Base-by-base conservation (phyloP, 2,797 vertebrate genomes). In the Carcharodon carcharias region DNA sequence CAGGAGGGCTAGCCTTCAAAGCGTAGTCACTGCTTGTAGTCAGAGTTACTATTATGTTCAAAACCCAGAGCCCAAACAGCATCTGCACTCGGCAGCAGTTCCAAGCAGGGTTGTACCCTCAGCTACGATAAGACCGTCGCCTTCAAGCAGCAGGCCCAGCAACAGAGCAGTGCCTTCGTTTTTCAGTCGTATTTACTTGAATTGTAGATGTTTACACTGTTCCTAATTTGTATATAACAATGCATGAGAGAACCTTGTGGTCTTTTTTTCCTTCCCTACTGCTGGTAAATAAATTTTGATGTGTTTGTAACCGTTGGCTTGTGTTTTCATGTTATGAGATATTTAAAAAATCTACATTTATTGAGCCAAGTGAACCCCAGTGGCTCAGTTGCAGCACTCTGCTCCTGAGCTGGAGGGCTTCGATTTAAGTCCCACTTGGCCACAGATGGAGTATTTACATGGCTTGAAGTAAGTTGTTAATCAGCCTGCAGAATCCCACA, bases 211-310 rank as follows among this genome's bases (percentile, higher is more conserved):
- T 95, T 95, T 73, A 95, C 65, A 77, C 26, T 77, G 69, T 95
- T 95, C 89, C 61, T 77, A 77, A 77, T 56, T 73, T 95, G 94
- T 95, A 95, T n/a, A 95, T 95, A 95, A 56, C 94, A 54, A 71
- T 95, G 67, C 71, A 95, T 77, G 50, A 95, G 45, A 95, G 26
- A 56, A 95, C 69, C 94, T 95, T 95, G 65, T 95, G 69, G 45
- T 18, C 31, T 77, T 58, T 54, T 56, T 73, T 21, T 3, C 50
- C 65, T 71, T 11, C 69, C 67, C 45, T 23, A 56, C 58, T 73
- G 26, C 94, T 95, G 94, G 69, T 77, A 56, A 95, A 95, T 95
- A 95, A 95, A 95, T 95, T 95, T 71, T 95, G 67, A 73, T 95
- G 94, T 95, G 94, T 95, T 95, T 95, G 45, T 95, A 95, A 77